Evolutionary conservation across 2,888 invertebrate genomes (phyloP), one percentile per base, ranked within the genome.

Genomic region (Archips crataeganus): DNA sequence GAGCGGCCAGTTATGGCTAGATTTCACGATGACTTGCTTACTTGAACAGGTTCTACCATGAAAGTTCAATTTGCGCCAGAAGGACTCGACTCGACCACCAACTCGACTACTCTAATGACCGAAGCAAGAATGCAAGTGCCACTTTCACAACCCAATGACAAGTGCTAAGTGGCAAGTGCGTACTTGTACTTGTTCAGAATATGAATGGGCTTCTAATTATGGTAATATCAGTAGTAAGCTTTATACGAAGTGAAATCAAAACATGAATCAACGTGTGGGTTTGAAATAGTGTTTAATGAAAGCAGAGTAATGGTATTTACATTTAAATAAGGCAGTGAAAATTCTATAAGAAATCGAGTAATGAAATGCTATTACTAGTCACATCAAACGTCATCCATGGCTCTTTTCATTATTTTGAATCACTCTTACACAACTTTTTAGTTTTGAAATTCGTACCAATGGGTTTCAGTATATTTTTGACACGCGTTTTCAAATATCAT

Each of bases 21-120:
- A 90, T 93, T 92, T 93, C 93, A 87, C 91, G 88, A 88, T 90
- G 90, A 89, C 90, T 90, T 81, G 90, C 83, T 81, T 79, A 79
- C 77, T 76, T 57, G 82, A 89, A 88, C 89, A 83, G 85, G 90
- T 90, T 90, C 82, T 80, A 76, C 79, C 84, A 85, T 85, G 87
- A 87, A 87, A 85, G 84, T 82, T 84, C 81, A 81, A 70, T 64
- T 75, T 64, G 76, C 75, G 77, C 75, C 72, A 79, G 77, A 83
- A 83, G 81, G 84, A 81, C 82, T 79, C 77, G 77, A 77, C 75
- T 79, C 77, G 78, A 77, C 75, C 73, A 82, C 81, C 85, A 84
- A 71, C 39, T 72, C 85, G 84, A 71, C 65, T 72, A 73, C 72
- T 87, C 84, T 88, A 87, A 87, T 87, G 87, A 85, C 89, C 87